A percentile compares a stretch with the other conserved stretches of the same genome.
Conservation (phyloP, 35 echinoderm and acorn worm species). For the Apostichopus californicus region DNA sequence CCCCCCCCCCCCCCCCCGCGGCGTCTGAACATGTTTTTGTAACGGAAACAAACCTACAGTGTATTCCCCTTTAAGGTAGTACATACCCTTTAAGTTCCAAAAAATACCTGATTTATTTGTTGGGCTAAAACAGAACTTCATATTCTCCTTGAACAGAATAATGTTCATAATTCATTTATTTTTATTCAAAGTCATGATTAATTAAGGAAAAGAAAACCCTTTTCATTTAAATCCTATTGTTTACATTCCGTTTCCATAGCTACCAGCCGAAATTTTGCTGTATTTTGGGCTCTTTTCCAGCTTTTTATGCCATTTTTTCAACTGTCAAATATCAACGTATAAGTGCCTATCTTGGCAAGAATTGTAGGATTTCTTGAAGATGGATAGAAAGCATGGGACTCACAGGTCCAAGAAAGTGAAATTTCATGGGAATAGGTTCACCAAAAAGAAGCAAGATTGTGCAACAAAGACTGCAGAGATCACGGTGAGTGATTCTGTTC, state of each 20-base stretch:
- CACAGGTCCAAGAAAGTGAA: slow-evolving; percentile 9
- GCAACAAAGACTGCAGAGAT: slow-evolving; percentile 16
- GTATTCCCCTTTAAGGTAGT: neutral
- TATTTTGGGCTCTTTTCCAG: neutral
- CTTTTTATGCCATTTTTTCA: neutral
- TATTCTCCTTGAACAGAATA: neutral
- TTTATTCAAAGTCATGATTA: neutral
- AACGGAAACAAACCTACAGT: too few relatives aligned
- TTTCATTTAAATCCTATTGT: slow-evolving; percentile 2
- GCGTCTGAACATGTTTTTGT: too few relatives aligned
- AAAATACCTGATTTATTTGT: too few relatives aligned
- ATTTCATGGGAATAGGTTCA: slow-evolving; percentile 19
- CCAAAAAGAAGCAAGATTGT: slow-evolving; percentile 18
- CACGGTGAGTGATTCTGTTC: slow-evolving; percentile 20
- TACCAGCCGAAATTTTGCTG: neutral
- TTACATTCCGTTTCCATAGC: slow-evolving; percentile 41
- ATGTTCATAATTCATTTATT: neutral
- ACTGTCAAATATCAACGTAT: neutral
- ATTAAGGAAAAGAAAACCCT: neutral
- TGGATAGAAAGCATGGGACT: slow-evolving; percentile 28
- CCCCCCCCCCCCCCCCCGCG: too few relatives aligned
- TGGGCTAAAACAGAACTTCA: neutral
- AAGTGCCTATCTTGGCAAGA: neutral
- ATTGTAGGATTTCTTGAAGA: slow-evolving; percentile 17
- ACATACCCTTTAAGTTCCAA: slow-evolving; percentile 5